Evolutionary conservation across 2,797 vertebrate genomes (phyloP), one percentile per base, ranked within the genome.

Genomic region (Eupleurogrammus muticus): DNA sequence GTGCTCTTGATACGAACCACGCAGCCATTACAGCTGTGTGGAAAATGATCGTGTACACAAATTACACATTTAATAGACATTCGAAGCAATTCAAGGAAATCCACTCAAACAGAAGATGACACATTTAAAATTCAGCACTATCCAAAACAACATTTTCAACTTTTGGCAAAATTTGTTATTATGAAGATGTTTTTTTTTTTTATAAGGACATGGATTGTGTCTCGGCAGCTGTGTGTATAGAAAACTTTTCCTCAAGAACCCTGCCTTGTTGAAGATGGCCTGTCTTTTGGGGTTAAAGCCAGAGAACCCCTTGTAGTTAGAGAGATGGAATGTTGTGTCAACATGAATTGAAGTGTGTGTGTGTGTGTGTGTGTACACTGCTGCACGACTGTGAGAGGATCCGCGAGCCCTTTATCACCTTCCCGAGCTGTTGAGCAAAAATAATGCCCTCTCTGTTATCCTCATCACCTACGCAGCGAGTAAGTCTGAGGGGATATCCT

Each of bases 401-500:
- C 95, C 95, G 90, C 94, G 94, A 95, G 94, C 92, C 93, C 95
- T 96, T 94, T 94, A 97, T 97, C 96, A 96, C 96, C 95, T 96
- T 93, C 93, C 94, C 88, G 91, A 95, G 88, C 95, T 94, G 94
- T 95, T 95, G 94, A 95, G 93, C 93, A 96, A 96, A 95, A 95
- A 95, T 94, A 95, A 96, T 94, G 94, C 92, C 84, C 92, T 88
- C 90, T 96, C 96, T 99, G 97, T 96, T 98, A 96, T 96, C 95
- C 96, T 96, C 97, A 97, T 98, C 95, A 97, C 93, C 88, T 93
- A 95, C 93, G 91, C 93, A 94, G 96, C 89, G 94, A 96, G 91
- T 94, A 84, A 90, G 95, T 96, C 96, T 96, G 95, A 96, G 92
- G 96, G 96, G 96, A 97, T 96, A 97, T 98, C 96, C 96, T 98